Percentiles rank a stretch among this genome's conserved stretches.
These are phyloP conservation scores for Palaemon carinicauda DNA, from an alignment of 1,140 invertebrate genomes.

Conservation along the genomic window DNA sequence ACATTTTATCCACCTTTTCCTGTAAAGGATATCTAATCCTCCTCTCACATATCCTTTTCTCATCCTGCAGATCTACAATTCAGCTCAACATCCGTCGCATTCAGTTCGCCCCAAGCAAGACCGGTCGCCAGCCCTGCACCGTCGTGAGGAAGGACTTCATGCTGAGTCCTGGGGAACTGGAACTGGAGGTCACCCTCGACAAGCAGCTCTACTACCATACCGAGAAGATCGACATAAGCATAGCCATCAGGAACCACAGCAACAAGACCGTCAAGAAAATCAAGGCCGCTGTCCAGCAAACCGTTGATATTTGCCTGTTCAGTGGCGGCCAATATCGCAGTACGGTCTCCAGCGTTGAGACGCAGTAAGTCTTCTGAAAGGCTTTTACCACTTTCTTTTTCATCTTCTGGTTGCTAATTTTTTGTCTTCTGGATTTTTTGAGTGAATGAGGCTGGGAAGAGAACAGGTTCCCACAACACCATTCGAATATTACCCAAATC, in stretches of 20 bases:
- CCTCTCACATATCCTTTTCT: neutral
- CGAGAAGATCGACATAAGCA: constrained; percentile 93
- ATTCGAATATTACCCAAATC: too few relatives aligned
- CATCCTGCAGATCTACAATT: constrained; percentile 68
- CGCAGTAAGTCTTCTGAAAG: constrained; percentile 62
- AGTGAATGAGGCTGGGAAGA: too few relatives aligned
- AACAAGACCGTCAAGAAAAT: constrained; percentile 99
- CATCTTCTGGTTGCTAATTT: too few relatives aligned
- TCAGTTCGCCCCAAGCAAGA: constrained; percentile 91
- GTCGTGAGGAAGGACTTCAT: constrained; percentile 97
- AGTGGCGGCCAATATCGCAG: constrained; percentile 97
- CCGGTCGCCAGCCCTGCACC: constrained; percentile 91
- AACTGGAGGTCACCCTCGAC: constrained; percentile 95
- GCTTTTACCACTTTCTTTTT: too few relatives aligned
- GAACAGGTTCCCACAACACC: too few relatives aligned
- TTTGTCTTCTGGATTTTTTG: too few relatives aligned
- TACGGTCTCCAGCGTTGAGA: constrained; percentile 91
- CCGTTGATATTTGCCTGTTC: constrained; percentile 97
- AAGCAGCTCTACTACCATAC: constrained; percentile 94
- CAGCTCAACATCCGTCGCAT: constrained; percentile 66
- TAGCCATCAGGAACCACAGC: constrained; percentile 95
- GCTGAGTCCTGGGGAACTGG: constrained; percentile 91
- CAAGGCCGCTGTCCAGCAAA: constrained; percentile 89
- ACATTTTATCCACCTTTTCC: neutral
- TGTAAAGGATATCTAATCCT: too few relatives aligned